Conservation (phyloP, 1,140 invertebrate genomes). For the Scaptomyza pallida region DNA sequence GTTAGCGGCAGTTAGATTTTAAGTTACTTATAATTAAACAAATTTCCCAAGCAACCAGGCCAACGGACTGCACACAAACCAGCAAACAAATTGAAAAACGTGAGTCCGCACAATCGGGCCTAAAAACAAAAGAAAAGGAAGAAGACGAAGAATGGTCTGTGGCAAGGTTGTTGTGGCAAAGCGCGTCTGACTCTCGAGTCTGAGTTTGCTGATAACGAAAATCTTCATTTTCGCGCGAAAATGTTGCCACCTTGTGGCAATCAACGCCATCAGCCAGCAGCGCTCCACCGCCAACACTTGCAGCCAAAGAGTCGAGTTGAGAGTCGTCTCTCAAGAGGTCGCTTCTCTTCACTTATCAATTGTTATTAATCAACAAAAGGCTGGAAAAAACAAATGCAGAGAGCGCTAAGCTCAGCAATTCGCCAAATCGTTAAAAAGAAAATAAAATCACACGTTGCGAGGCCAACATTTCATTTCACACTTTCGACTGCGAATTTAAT, state of each 20-base stretch:
- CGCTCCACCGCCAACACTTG: slow-evolving; percentile 23
- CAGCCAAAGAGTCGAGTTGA: background rate
- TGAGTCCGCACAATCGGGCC: slow-evolving; percentile 44
- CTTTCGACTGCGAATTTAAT: slow-evolving; percentile 38
- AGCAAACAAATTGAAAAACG: slow-evolving; percentile 75
- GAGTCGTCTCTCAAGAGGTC: background rate
- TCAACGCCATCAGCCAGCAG: slow-evolving; percentile 72
- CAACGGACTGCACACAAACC: background rate
- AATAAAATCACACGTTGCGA: slow-evolving; percentile 32
- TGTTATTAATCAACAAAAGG: slow-evolving; percentile 77
- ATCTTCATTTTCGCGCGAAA: slow-evolving; percentile 81
- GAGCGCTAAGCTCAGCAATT: slow-evolving; percentile 71
- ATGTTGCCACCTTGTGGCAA: slow-evolving; percentile 79
- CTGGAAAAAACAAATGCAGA: slow-evolving; percentile 51
- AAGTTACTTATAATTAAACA: slow-evolving; percentile 70
- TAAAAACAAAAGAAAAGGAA: background rate
- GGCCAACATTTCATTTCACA: slow-evolving; percentile 74
- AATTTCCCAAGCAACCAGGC: no score
- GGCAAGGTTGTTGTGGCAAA: slow-evolving; percentile 2
- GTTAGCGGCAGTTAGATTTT: slow-evolving; percentile 29
- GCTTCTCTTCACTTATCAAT: slow-evolving; percentile 60
- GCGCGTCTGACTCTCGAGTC: slow-evolving; percentile 7
- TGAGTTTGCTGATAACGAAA: slow-evolving; percentile 66
- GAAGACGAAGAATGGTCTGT: background rate
- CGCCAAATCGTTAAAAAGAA: slow-evolving; percentile 22